These are phyloP conservation scores for Mionectes olivaceus DNA, from an alignment of 2,797 vertebrate species.

Conservation along the genomic window DNA sequence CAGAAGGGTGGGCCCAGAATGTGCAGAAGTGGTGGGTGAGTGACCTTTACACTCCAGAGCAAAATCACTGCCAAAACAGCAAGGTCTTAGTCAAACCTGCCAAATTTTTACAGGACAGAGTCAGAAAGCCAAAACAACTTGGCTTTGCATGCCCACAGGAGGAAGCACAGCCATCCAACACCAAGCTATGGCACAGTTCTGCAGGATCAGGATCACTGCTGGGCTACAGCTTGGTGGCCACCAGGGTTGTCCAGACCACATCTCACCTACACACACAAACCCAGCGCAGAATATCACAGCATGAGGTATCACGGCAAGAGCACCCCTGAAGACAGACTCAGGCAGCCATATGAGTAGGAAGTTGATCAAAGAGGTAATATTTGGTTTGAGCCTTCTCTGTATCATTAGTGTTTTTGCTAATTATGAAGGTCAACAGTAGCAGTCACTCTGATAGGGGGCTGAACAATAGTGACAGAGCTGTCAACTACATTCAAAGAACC, in stretches of 20 bases:
- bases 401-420: neutral
- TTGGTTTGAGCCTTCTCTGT: neutral
- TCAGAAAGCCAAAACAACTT: neutral
- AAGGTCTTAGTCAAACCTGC: neutral
- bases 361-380: neutral
- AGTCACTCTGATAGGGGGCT: neutral
- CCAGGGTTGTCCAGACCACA: neutral
- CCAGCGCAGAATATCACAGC: accelerated
- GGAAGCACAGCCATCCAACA: neutral
- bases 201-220: neutral
- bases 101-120: neutral
- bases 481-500: neutral
- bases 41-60: neutral
- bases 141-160: neutral
- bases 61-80: neutral
- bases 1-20: neutral
- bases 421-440: neutral
- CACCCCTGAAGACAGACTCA: neutral
- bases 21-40: neutral
- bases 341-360: accelerated
- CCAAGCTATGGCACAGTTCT: accelerated
- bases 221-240: neutral
- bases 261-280: neutral
- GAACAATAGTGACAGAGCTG: neutral
- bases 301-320: neutral